Base-by-base conservation (phyloP, 2,113 vertebrate species). In the Hippoglossus stenolepis region DNA sequence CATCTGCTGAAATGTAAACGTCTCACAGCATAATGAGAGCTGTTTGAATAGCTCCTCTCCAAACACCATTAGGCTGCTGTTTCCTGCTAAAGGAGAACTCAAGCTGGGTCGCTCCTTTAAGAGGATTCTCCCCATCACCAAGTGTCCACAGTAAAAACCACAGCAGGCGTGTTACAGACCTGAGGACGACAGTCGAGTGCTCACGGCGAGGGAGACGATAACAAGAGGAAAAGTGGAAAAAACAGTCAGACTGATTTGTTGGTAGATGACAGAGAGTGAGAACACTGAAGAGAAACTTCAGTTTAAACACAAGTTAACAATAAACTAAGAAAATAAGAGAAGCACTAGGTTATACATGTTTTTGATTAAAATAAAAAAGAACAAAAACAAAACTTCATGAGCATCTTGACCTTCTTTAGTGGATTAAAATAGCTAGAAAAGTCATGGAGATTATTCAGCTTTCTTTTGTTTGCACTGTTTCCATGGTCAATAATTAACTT, bases 61-160 rank as follows among this genome's bases (percentile, higher is more conserved):
- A 93, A 89, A 89, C 76, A 82, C 69, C 71, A 73, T 90, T 84
- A 84, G 85, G 73, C 69, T 79, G 81, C 79, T 73, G 80, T 73
- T 90, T 90, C 73, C 77, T 79, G 81, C 79, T 66, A 70, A 85
- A 79, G 45, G 35, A 85, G 82, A 80, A 51, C 57, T 87, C 73
- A 86, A 74, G 71, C 75, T 80, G 79, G 75, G 65, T 47, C 43
- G 15, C 61, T 80, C 60, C 70, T 80, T 79, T 80, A 73, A 79
- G 59, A 87, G 73, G 73, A 66, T 65, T 68, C 56, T 78, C 73
- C 64, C 47, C 56, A 58, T 75, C 69, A 51, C 75, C 3, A 6
- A 77, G 65, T 23, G 21, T 60, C 49, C 38, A 47, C 67, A 38
- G 49, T 89, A 81, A 85, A 57, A 90, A 79, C 66, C 77, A 49